phyloP scores from a whole-genome alignment of 2,113 vertebrate genomes.

The Promerops cafer region DNA sequence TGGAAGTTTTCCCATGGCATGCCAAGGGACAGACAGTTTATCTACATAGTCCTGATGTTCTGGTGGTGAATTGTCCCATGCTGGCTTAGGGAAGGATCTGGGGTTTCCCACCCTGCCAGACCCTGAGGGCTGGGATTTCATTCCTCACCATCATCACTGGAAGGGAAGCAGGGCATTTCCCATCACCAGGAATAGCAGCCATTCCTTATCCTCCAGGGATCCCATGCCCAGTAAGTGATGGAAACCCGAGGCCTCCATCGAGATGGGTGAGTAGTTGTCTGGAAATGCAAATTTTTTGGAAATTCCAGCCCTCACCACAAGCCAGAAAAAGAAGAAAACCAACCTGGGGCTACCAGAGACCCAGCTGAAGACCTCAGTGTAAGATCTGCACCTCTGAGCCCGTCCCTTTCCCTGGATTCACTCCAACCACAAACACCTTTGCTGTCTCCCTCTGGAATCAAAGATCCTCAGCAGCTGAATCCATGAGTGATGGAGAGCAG shows the following conservation, averaged over 20 bases:
- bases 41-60: not conserved
- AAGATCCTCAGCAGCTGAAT: not conserved
- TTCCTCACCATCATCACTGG: not conserved
- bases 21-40: not conserved
- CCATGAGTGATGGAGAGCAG: not conserved
- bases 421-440: not conserved
- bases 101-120: not conserved
- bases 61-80: not conserved
- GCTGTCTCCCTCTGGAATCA: not conserved
- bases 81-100: not conserved
- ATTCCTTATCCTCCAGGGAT: not conserved
- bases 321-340: not conserved
- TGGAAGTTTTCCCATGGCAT: not conserved
- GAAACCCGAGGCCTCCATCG: accelerated
- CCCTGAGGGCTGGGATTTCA: not conserved
- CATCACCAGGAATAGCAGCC: not conserved
- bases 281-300: not conserved
- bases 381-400: not conserved
- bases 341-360: not conserved
- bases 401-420: not conserved
- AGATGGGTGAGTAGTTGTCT: not conserved
- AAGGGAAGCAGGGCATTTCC: not conserved
- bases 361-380: not conserved
- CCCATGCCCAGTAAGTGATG: accelerated
- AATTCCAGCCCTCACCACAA: not conserved